phyloP scores from a whole-genome alignment of 2,797 vertebrate genomes.

The Apogon hyalosoma region DNA sequence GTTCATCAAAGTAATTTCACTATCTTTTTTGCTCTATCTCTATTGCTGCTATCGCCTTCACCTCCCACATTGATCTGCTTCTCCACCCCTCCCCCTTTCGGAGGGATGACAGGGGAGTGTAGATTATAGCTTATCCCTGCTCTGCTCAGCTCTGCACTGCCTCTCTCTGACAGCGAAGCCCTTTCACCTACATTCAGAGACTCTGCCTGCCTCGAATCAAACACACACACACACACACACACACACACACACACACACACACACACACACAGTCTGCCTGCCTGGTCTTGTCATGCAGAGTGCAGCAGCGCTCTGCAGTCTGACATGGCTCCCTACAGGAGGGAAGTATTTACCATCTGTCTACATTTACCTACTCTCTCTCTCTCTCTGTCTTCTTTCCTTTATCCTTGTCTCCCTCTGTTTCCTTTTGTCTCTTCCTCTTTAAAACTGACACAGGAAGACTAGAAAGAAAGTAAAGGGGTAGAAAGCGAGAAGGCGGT shows the following conservation, averaged over 20 bases:
- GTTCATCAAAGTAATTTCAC: slow-evolving; percentile 37
- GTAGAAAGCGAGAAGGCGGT: background rate
- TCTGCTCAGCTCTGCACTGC: slow-evolving; percentile 65
- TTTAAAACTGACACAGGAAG: slow-evolving; percentile 8
- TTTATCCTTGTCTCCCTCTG: slow-evolving; percentile 13
- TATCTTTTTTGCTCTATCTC: background rate
- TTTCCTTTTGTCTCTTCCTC: slow-evolving; percentile 14
- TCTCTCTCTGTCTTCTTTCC: slow-evolving; percentile 17
- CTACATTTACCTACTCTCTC: slow-evolving; percentile 41
- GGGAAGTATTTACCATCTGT: slow-evolving; percentile 66
- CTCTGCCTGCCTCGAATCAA: slow-evolving; percentile 37
- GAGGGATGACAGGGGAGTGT: slow-evolving; percentile 54
- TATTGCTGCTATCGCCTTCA: slow-evolving; percentile 8
- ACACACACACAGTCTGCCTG: slow-evolving; percentile 44
- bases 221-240: slow-evolving; percentile 19
- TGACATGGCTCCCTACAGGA: slow-evolving; percentile 65
- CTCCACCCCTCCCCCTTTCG: slow-evolving; percentile 23
- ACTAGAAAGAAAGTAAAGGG: slow-evolving; percentile 5
- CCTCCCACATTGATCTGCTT: slow-evolving; percentile 48
- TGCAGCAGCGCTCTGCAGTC: slow-evolving; percentile 63
- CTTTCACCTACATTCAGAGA: slow-evolving; percentile 78
- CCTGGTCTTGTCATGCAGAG: slow-evolving; percentile 64
- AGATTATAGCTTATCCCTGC: slow-evolving; percentile 69
- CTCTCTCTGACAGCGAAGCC: slow-evolving; percentile 70
- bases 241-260: slow-evolving; percentile 22